Evolutionary conservation across 1,140 invertebrate genomes (phyloP), one percentile per base, ranked within the genome.

Genomic region (Saccostrea glomerata): DNA sequence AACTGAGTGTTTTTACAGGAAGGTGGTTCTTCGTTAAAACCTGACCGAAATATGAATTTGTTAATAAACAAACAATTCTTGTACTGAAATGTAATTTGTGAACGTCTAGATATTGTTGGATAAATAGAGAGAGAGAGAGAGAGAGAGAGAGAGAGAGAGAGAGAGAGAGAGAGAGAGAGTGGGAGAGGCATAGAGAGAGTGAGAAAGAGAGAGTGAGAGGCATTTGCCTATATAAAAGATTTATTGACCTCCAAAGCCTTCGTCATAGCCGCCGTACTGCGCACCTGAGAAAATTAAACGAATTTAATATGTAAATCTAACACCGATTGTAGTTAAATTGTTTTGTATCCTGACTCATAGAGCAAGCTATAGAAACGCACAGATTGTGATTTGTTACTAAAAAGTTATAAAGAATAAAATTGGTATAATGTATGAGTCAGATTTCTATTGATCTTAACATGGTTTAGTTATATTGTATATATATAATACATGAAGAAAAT

Each of bases 1-100:
- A 73, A 73, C 25, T 73, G 70, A 9, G 70, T 73, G 7, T 73
- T 73, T 30, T 73, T 73, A 73, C 70, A 73, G 9, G 70, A 73
- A 4, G 70, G 11, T 30, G 70, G 23, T 25, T 30, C 70, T 30
- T 25, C 70, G 7, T 13, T 17, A 73, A 30, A 73, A 73, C 12
- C 60, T 66, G 60, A 0, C 60, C 20, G 60, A 66, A 23, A 66
- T 20, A 47, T 47, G 47, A 47, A 47, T 47, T 47, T 9, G 1
- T 6, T 7, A 66, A 17, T 66, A 66, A 20, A 66, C 20, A 20
- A n/a, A 66, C 1, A 66, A 66, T 66, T 66, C 60, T 9, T 66
- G 17, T 17, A 66, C 4, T 66, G 15, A 66, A 66, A 66, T 23
- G 20, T 66, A 17, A 7, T 47, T 2, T 47, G 47, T 5, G 6